These are phyloP conservation scores for Dusona sp. DNA, from an alignment of 2,888 invertebrate species.

Conservation along the genomic window DNA sequence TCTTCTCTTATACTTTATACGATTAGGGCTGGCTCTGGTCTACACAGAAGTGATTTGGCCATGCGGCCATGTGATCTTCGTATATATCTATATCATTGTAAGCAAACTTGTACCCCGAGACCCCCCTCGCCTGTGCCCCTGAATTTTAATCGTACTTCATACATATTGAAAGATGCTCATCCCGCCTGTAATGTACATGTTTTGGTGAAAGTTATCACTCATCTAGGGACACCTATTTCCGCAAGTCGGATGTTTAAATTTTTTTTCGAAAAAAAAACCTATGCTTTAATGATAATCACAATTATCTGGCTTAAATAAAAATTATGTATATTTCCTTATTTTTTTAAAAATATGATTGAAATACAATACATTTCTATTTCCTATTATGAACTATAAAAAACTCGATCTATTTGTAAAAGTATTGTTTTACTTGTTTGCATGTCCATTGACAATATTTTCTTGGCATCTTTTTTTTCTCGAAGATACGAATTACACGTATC, in stretches of 20 bases:
- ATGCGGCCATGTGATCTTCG: too few relatives aligned
- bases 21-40: too few relatives aligned
- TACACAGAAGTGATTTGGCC: too few relatives aligned
- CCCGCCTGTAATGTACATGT: slow-evolving; percentile 14
- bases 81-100: background rate
- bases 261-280: background rate
- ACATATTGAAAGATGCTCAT: slow-evolving; percentile 43
- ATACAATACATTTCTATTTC: background rate
- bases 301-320: background rate
- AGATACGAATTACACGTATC: slow-evolving; percentile 8
- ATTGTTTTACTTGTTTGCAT: background rate
- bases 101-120: too few relatives aligned
- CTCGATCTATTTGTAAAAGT: background rate
- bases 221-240: background rate
- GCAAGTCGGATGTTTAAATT: background rate
- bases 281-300: background rate
- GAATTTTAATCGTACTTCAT: slow-evolving; percentile 19
- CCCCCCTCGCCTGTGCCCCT: background rate
- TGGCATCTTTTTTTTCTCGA: slow-evolving; percentile 3
- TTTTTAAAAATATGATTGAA: background rate
- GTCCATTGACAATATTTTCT: background rate
- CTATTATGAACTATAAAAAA: background rate
- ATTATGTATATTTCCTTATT: background rate
- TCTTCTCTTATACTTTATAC: too few relatives aligned
- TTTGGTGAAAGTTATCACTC: slow-evolving; percentile 41